Conservation (phyloP, 2,113 vertebrate species). For the Papio anubis region DNA sequence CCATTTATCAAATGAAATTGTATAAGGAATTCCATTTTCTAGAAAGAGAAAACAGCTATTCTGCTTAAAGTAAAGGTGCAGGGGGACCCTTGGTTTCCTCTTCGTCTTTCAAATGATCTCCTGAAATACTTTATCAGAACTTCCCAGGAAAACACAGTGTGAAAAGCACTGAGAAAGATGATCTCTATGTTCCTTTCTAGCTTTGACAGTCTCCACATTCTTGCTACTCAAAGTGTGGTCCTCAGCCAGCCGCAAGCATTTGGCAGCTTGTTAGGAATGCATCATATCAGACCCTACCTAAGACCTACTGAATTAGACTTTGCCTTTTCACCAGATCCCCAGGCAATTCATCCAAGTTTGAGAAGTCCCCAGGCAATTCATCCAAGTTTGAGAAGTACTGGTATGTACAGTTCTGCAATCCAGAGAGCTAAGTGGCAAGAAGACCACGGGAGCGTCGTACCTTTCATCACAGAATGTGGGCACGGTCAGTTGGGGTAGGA, state of each 20-base stretch:
- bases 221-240: not conserved
- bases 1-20: not conserved
- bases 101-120: not conserved
- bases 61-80: not conserved
- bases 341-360: not conserved
- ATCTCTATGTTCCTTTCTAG: not conserved
- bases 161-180: not conserved
- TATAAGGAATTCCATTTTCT: not conserved
- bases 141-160: not conserved
- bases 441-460: not conserved
- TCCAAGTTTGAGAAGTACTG: not conserved
- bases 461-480: accelerated
- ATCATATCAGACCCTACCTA: not conserved
- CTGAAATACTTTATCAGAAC: not conserved
- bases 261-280: not conserved
- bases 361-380: not conserved
- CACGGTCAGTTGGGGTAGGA: not conserved
- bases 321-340: not conserved
- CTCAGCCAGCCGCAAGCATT: not conserved
- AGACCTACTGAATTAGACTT: not conserved
- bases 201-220: not conserved
- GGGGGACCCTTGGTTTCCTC: not conserved
- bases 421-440: not conserved
- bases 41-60: not conserved
- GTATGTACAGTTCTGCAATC: not conserved